Percentiles rank a stretch among this genome's conserved stretches.
Evolutionary conservation across 53 echinoderm and acorn worm species (phyloP).

Genomic region (Echinometra lucunter): DNA sequence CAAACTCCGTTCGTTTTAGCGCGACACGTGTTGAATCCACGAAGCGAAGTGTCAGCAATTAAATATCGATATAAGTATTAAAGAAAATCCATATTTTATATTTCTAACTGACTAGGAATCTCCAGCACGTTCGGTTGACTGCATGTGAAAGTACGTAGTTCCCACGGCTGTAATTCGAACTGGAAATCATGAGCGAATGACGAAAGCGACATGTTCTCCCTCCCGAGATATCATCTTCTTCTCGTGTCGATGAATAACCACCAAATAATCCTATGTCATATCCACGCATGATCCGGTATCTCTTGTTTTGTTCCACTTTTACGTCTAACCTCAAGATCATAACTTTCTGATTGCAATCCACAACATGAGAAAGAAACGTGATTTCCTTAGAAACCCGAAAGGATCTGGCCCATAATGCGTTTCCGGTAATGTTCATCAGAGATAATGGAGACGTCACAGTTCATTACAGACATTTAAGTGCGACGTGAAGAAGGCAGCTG

Average conservation of each 20-base stretch:
- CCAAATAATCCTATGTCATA: background rate
- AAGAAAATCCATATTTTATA: too few relatives aligned
- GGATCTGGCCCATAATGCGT: background rate
- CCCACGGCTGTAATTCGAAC: background rate
- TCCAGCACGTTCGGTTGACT: too few relatives aligned
- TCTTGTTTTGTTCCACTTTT: background rate
- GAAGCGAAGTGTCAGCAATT: background rate
- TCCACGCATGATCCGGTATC: background rate
- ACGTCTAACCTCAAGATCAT: background rate
- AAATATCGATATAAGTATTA: background rate
- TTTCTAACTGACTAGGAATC: too few relatives aligned
- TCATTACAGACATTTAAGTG: too few relatives aligned
- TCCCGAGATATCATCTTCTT: background rate
- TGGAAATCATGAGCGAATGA: slow-evolving; percentile 7
- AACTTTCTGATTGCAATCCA: background rate
- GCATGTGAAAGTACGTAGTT: too few relatives aligned
- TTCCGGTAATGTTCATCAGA: slow-evolving; percentile 24
- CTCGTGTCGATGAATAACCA: background rate
- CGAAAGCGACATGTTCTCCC: background rate
- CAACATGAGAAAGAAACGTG: background rate
- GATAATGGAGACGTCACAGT: background rate
- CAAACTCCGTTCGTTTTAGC: background rate
- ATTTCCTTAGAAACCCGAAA: background rate
- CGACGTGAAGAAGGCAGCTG: background rate
- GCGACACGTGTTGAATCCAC: background rate